Evolutionary conservation across 1,140 invertebrate genomes (phyloP), one percentile per base, ranked within the genome.

Genomic region (Tetragnatha versicolor): DNA sequence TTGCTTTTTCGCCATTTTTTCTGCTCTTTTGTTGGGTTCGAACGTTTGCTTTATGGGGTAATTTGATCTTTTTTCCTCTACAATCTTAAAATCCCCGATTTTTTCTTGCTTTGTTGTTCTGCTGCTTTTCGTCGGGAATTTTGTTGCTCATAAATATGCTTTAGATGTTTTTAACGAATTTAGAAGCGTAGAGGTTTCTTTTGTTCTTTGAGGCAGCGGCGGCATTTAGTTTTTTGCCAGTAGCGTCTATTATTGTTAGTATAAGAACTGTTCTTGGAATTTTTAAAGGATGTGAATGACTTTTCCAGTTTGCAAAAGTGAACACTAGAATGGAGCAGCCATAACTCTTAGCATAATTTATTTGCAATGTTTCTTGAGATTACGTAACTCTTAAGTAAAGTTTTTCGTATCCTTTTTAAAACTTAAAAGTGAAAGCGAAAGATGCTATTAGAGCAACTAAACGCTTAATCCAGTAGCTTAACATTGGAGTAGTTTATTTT

Each of bases 61-160:
- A 58, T 58, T 58, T 58, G 35, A 31, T 58, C 33, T 58, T 58
- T 58, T 58, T 58, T 35, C 9, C 53, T 58, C 2, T 31, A 58
- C 20, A 55, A 35, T 58, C 17, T 58, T 58, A 33, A 31, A 58
- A n/a, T 58, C 55, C 33, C 35, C 6, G 29, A n/a, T 42, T 42
- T 31, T 53, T 53, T 33, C 20, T 33, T 58, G 35, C 35, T 58
- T 33, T 20, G 55, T 58, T 58, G 35, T 58, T 58, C 29, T 58
- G 31, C 55, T 33, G n/a, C 35, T 31, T 22, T 33, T 17, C 31
- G 12, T 53, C 27, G 17, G 35, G 29, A 58, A 58, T 9, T 12
- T 33, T 58, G 55, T n/a, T 17, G 9, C 29, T 6, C 55, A 31
- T 58, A 58, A 58, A 58, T 58, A 58, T 33, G 20, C 29, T 58